phyloP scores from a whole-genome alignment of 2,888 invertebrate genomes.

The Euclidia mi region DNA sequence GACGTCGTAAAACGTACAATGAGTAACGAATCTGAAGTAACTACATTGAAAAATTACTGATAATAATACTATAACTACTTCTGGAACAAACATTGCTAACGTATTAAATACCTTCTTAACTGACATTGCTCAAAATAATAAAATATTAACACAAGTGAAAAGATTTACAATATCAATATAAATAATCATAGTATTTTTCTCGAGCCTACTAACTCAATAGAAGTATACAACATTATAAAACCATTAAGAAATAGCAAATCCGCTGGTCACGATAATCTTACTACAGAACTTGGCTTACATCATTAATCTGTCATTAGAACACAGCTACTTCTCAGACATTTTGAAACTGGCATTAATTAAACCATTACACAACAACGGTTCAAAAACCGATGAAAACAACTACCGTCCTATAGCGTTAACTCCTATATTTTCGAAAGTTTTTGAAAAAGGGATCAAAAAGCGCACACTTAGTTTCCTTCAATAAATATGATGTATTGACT shows the following conservation, averaged over 20 bases:
- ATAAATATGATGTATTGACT: conserved; percentile 6
- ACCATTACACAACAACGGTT: conserved; percentile 9
- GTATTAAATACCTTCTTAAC: conserved; percentile 18
- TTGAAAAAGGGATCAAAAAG: conserved; percentile 17
- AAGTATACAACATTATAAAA: conserved; percentile 3
- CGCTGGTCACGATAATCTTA: conserved; percentile 10
- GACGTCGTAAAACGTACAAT: conserved; percentile 12
- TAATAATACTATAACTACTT: background rate
- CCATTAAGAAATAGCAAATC: conserved; percentile 11
- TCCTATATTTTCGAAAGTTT: conserved; percentile 13
- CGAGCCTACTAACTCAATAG: background rate
- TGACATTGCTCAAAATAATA: background rate
- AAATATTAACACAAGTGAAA: background rate
- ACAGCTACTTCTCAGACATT: conserved; percentile 5
- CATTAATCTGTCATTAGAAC: background rate
- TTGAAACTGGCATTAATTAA: conserved; percentile 8
- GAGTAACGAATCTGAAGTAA: background rate
- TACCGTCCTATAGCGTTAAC: conserved; percentile 17
- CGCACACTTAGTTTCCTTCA: conserved; percentile 13
- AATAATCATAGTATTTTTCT: conserved; percentile 12
- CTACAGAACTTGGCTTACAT: conserved; percentile 1
- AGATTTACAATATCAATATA: too few species aligned
- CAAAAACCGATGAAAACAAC: conserved; percentile 9
- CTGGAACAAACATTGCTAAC: conserved; percentile 9
- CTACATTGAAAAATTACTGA: conserved; percentile 12